A percentile compares a stretch with the other conserved stretches of the same genome.
These are phyloP conservation scores for Conus canariensis DNA, from an alignment of 2,888 invertebrate species.

Conservation along the genomic window DNA sequence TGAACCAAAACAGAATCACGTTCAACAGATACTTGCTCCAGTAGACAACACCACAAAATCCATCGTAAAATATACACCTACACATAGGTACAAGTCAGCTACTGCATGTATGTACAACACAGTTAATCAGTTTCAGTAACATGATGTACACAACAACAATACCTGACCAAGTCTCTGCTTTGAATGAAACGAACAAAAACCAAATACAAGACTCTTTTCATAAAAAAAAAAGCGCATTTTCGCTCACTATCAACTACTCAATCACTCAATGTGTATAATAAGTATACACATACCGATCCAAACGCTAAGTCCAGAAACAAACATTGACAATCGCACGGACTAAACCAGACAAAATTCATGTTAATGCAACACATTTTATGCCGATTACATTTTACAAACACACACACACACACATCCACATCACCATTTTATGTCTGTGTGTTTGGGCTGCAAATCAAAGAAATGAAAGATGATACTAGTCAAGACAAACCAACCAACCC, in stretches of 20 bases:
- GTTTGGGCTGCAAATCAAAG: background rate
- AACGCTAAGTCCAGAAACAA: background rate
- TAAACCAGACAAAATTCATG: background rate
- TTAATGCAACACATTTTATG: background rate
- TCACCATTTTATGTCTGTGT: background rate
- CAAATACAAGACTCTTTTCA: too few relatives aligned
- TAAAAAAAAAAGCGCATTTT: too few relatives aligned
- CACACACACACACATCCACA: background rate
- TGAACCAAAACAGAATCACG: constrained; percentile 10
- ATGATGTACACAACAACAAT: constrained; percentile 15
- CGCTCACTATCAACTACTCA: background rate
- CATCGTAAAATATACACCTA: constrained; percentile 20
- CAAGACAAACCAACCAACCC: background rate
- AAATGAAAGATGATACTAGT: too few relatives aligned
- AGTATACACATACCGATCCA: background rate
- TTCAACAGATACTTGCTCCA: constrained; percentile 11
- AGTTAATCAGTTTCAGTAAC: background rate
- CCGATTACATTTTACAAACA: background rate
- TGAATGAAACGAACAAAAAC: too few relatives aligned
- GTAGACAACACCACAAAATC: constrained; percentile 28
- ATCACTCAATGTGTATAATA: background rate
- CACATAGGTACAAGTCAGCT: constrained; percentile 10
- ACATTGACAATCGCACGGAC: background rate
- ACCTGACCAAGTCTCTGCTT: background rate
- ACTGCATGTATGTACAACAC: constrained; percentile 17